Percentiles rank a stretch among this genome's conserved stretches.
Conservation (phyloP, 2,888 invertebrate genomes). For the Perizoma affinitatum region DNA sequence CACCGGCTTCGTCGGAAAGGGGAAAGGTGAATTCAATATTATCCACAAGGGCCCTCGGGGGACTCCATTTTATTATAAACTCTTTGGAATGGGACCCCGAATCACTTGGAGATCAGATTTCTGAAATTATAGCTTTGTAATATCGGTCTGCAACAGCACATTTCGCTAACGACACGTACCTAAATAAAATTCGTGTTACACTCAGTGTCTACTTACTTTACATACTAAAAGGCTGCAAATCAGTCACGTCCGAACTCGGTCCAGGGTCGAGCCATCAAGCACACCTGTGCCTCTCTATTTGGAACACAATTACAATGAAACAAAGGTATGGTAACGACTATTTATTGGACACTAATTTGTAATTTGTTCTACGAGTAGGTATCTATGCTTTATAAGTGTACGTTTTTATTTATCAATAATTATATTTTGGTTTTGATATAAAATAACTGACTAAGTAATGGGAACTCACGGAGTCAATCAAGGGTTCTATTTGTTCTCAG, state of each 20-base stretch:
- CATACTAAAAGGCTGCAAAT: no score
- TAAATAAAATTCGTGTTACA: no score
- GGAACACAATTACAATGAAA: slow-evolving; percentile 13
- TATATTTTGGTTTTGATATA: no score
- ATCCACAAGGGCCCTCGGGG: slow-evolving; percentile 16
- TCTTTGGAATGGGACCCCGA: slow-evolving; percentile 8
- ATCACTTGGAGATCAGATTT: slow-evolving; percentile 11
- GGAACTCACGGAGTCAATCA: no score
- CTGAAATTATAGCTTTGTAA: slow-evolving; percentile 6
- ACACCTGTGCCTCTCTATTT: slow-evolving; percentile 17
- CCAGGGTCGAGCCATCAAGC: neutral
- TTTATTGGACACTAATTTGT: slow-evolving; percentile 6
- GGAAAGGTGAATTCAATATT: slow-evolving; percentile 26
- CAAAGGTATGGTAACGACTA: neutral
- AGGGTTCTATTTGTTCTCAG: no score
- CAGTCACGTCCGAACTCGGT: no score
- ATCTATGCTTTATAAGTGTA: neutral
- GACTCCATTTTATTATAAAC: slow-evolving; percentile 23
- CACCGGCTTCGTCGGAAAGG: slow-evolving; percentile 1
- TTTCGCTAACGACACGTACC: no score
- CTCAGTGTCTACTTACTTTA: no score
- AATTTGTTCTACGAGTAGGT: neutral
- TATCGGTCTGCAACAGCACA: no score
- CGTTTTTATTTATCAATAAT: neutral
- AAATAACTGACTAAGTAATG: no score